These are phyloP conservation scores for Tinea semifulvella DNA, from an alignment of 2,888 invertebrate genomes.

Conservation along the genomic window DNA sequence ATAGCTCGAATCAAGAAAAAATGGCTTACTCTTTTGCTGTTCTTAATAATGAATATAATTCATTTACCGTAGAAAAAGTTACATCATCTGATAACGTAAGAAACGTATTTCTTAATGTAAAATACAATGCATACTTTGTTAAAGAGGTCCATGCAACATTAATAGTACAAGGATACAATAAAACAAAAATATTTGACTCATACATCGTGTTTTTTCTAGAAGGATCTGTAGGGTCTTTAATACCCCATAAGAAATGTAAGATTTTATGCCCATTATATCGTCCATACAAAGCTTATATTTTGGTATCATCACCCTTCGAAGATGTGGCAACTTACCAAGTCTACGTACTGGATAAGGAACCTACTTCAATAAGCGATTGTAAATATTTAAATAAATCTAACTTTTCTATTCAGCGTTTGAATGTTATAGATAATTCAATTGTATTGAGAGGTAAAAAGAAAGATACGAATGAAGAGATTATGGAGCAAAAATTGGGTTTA, in stretches of 20 bases:
- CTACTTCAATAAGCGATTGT: conserved; percentile 36
- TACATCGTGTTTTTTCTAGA: conserved; percentile 43
- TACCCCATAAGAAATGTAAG: conserved; percentile 45
- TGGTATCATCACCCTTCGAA: conserved; percentile 42
- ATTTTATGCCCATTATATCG: conserved; percentile 48
- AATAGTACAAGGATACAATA: conserved; percentile 51
- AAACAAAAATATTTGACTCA: conserved; percentile 55
- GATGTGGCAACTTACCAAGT: conserved; percentile 30
- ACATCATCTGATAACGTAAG: conserved; percentile 39
- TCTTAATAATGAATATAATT: conserved; percentile 39
- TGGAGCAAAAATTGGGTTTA: conserved; percentile 42
- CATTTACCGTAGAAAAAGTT: conserved; percentile 46
- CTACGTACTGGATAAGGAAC: conserved; percentile 43
- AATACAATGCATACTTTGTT: conserved; percentile 46
- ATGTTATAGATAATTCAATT: conserved; percentile 45
- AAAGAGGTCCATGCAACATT: conserved; percentile 38
- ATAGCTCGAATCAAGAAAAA: conserved; percentile 46
- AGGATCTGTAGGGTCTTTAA: conserved; percentile 37
- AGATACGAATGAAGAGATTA: conserved; percentile 30
- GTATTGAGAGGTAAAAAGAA: conserved; percentile 34
- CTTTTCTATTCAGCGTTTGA: conserved; percentile 42
- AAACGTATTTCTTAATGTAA: conserved; percentile 43
- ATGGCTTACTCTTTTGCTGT: conserved; percentile 39
- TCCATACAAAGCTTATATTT: conserved; percentile 44
- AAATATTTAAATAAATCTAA: conserved; percentile 28